A percentile compares a stretch with the other conserved stretches of the same genome.
These are phyloP conservation scores for Pollimyrus isidori DNA, from an alignment of 2,113 vertebrate genomes.

Conservation along the genomic window DNA sequence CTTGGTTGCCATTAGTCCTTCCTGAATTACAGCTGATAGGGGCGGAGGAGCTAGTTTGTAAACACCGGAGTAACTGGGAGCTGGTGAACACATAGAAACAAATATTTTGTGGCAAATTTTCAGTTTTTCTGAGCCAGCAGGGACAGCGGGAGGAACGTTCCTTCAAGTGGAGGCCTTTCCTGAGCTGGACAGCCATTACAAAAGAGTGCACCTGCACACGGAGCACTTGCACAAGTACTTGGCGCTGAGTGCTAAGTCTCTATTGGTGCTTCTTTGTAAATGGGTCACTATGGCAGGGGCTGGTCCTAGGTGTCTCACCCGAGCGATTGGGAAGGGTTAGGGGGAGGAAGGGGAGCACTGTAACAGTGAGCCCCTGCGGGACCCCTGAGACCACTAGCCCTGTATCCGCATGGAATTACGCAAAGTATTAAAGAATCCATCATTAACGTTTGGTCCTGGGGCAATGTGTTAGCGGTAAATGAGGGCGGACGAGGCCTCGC, in stretches of 20 bases:
- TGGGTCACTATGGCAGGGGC: not conserved
- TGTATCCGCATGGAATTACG: constrained; percentile 51
- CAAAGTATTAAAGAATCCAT: constrained; percentile 50
- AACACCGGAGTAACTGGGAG: constrained; percentile 30
- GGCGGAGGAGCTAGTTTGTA: constrained; percentile 35
- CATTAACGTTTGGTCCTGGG: constrained; percentile 61
- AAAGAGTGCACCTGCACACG: not conserved
- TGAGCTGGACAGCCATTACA: not conserved
- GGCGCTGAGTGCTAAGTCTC: no score
- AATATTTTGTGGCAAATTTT: not conserved
- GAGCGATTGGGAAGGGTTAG: not conserved
- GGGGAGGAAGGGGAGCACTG: not conserved
- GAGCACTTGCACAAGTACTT: not conserved
- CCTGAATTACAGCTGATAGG: constrained; percentile 66
- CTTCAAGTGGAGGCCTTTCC: not conserved
- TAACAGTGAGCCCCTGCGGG: constrained; percentile 23
- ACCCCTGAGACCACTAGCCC: constrained; percentile 27
- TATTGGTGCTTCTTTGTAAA: not conserved
- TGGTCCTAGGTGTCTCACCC: not conserved
- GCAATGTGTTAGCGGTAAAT: constrained; percentile 66
- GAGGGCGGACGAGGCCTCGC: constrained; percentile 71
- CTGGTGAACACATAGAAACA: not conserved
- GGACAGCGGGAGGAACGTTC: not conserved
- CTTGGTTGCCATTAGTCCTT: constrained; percentile 57
- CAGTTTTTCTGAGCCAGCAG: not conserved